Percentiles rank a stretch among this genome's conserved stretches.
These are phyloP conservation scores for Vidua macroura DNA, from an alignment of 2,113 vertebrate genomes.

Conservation along the genomic window DNA sequence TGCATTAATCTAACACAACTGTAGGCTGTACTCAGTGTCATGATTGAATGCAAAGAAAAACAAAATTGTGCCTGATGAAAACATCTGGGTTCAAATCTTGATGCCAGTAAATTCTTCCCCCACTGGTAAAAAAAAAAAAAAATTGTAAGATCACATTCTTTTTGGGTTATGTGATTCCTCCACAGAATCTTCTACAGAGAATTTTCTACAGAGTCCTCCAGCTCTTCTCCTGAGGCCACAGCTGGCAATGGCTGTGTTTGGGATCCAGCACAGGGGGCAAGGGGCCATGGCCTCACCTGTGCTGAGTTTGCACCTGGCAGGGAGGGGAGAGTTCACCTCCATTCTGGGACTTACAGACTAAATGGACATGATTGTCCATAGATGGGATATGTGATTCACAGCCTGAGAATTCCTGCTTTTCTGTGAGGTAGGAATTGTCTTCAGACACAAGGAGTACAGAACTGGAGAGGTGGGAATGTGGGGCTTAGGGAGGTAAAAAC, in stretches of 20 bases:
- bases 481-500: neutral
- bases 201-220: conserved; percentile 38
- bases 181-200: conserved; percentile 46
- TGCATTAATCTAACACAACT: conserved; percentile 46
- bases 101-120: conserved; percentile 62
- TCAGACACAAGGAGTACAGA: neutral
- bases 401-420: neutral
- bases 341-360: accelerated
- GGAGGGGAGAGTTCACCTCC: neutral
- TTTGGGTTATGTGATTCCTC: conserved; percentile 27
- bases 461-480: neutral
- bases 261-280: neutral
- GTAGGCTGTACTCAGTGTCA: conserved; percentile 10
- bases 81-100: conserved; percentile 66
- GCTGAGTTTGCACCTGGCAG: conserved; percentile 16
- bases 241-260: neutral
- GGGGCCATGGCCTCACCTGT: neutral
- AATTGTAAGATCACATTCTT: conserved; percentile 59
- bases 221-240: neutral
- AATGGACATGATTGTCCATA: neutral
- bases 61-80: conserved; percentile 46
- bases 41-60: conserved; percentile 50
- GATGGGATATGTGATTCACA: neutral
- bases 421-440: neutral
- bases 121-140: conserved; percentile 28